A percentile compares a stretch with the other conserved stretches of the same genome.
These are phyloP conservation scores for Acronicta leporina DNA, from an alignment of 2,888 invertebrate genomes.

Conservation along the genomic window DNA sequence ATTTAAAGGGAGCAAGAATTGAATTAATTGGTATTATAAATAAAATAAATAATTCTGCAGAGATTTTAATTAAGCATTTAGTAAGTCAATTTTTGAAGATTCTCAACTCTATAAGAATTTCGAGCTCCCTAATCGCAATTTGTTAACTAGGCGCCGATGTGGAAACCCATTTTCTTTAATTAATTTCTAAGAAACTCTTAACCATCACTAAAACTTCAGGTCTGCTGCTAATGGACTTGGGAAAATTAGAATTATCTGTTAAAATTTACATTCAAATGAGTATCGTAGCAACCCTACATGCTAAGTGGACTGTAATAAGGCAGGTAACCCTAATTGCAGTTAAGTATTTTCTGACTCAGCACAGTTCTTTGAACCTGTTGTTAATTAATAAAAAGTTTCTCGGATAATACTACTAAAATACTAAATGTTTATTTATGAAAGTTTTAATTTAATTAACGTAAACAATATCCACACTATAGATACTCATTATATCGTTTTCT, in stretches of 20 bases:
- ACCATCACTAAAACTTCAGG: slow-evolving; percentile 27
- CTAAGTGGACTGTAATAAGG: slow-evolving; percentile 22
- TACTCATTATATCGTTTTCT: slow-evolving; percentile 11
- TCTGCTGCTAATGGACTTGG: slow-evolving; percentile 26
- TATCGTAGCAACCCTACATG: slow-evolving; percentile 27
- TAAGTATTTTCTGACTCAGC: slow-evolving; percentile 23
- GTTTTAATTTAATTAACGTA: slow-evolving; percentile 32
- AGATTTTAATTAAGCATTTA: too few relatives aligned
- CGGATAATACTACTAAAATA: slow-evolving; percentile 18
- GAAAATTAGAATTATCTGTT: slow-evolving; percentile 25
- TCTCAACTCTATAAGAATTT: slow-evolving; percentile 22
- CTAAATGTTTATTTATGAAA: slow-evolving; percentile 9
- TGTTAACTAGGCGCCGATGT: slow-evolving; percentile 7
- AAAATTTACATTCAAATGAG: slow-evolving; percentile 36
- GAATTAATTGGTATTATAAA: too few relatives aligned
- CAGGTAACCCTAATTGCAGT: slow-evolving; percentile 37
- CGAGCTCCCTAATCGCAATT: slow-evolving; percentile 40
- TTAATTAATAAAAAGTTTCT: slow-evolving; percentile 45
- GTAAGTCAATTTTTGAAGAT: slow-evolving; percentile 7
- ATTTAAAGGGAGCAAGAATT: too few relatives aligned
- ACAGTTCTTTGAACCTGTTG: slow-evolving; percentile 46
- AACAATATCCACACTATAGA: background rate
- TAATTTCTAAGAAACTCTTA: slow-evolving; percentile 39
- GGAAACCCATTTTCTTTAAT: slow-evolving; percentile 23
- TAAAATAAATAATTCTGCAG: too few relatives aligned